These are phyloP conservation scores for Epizoanthus scotinus DNA, from an alignment of 92 coral and sea anemone genomes.

Conservation along the genomic window DNA sequence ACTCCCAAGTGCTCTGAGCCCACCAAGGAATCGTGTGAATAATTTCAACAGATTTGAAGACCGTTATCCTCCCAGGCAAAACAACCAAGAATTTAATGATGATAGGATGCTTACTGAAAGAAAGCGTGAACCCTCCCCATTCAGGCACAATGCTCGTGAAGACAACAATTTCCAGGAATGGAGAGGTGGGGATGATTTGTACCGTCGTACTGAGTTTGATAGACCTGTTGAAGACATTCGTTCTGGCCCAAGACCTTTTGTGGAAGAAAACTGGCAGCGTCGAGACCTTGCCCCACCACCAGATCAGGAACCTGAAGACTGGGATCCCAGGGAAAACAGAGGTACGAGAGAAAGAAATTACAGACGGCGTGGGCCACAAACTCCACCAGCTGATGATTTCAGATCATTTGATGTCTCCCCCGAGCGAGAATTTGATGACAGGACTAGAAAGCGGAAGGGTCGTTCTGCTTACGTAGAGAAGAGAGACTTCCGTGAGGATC, in stretches of 20 bases:
- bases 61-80: constrained; percentile 57
- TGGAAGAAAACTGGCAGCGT: constrained; percentile 70
- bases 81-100: constrained; percentile 78
- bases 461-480: constrained; percentile 69
- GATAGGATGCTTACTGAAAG: constrained; percentile 70
- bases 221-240: constrained; percentile 67
- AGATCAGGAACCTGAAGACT: constrained; percentile 70
- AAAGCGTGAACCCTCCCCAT: constrained; percentile 78
- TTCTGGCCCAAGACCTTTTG: constrained; percentile 50
- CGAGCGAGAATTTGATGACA: constrained; percentile 53
- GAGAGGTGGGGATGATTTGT: constrained; percentile 72
- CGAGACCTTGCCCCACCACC: constrained; percentile 59
- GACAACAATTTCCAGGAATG: constrained; percentile 69
- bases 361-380: constrained; percentile 73
- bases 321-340: constrained; percentile 82
- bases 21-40: constrained; percentile 76
- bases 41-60: constrained; percentile 69
- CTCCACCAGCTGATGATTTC: constrained; percentile 76
- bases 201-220: constrained; percentile 61
- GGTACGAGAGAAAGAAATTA: constrained; percentile 67
- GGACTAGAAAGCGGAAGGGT: constrained; percentile 76
- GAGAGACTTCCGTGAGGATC: constrained; percentile 63
- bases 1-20: constrained; percentile 66
- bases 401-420: constrained; percentile 72
- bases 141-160: constrained; percentile 66